These are phyloP conservation scores for Halcyon malimbica DNA, from an alignment of 2,113 vertebrate species.

Conservation along the genomic window DNA sequence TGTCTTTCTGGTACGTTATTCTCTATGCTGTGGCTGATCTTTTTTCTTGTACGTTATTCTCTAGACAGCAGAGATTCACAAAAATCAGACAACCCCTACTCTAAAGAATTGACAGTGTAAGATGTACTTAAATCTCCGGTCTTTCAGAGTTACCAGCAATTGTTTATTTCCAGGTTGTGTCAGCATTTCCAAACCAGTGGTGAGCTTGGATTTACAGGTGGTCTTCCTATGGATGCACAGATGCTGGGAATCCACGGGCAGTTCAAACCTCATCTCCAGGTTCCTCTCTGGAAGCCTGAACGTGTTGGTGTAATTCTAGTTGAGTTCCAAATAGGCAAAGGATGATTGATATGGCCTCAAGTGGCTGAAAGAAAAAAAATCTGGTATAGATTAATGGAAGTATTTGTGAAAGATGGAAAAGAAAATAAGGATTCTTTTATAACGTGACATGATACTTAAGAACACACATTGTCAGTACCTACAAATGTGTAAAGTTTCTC, in stretches of 20 bases:
- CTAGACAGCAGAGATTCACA: accelerated
- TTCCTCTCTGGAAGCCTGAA: neutral
- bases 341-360: constrained; percentile 3
- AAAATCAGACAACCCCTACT: neutral
- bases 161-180: neutral
- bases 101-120: neutral
- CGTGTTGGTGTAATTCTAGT: neutral
- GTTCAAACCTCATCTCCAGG: neutral
- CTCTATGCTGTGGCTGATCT: neutral
- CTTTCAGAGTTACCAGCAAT: neutral
- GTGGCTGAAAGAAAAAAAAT: constrained; percentile 42
- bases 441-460: constrained; percentile 35
- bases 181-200: constrained; percentile 5
- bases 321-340: neutral
- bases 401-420: constrained; percentile 29
- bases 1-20: neutral
- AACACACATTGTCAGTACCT: neutral
- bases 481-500: neutral
- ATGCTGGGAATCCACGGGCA: neutral
- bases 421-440: constrained; percentile 48
- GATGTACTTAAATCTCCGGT: neutral
- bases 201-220: neutral
- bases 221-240: neutral
- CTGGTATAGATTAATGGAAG: constrained; percentile 61
- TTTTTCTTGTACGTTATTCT: neutral